phyloP scores from a whole-genome alignment of 2,113 vertebrate genomes.

The Anseranas semipalmata region DNA sequence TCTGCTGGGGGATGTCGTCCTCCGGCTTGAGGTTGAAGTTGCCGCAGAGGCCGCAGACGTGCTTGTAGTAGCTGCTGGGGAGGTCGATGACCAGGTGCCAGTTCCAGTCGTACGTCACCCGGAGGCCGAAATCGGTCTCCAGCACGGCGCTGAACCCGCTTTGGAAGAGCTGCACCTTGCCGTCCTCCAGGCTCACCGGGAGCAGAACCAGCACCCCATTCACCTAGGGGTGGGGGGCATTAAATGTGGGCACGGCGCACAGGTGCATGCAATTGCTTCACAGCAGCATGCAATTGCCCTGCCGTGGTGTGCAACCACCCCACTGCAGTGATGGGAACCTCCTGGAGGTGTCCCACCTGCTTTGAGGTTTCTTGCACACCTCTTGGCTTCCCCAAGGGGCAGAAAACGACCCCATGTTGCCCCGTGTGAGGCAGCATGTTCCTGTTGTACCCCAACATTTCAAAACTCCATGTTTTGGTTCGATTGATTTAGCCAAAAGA shows the following conservation, averaged over 20 bases:
- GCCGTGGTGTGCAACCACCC: too few relatives aligned
- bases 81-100: conserved; percentile 68
- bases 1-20: conserved; percentile 48
- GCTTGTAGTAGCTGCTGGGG: conserved; percentile 76
- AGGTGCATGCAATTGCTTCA: not conserved
- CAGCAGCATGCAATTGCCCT: too few relatives aligned
- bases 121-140: conserved; percentile 73
- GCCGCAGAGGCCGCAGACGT: conserved; percentile 78
- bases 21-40: conserved; percentile 72
- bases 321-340: too few relatives aligned
- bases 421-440: accelerated
- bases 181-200: conserved; percentile 33
- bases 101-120: conserved; percentile 79
- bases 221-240: not conserved
- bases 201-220: conserved; percentile 44
- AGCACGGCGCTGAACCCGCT: conserved; percentile 58
- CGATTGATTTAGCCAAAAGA: not conserved
- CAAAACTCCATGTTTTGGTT: not conserved
- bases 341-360: not conserved
- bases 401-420: not conserved
- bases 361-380: not conserved
- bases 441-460: accelerated
- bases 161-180: conserved; percentile 40
- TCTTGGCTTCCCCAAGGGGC: not conserved
- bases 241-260: accelerated